These are phyloP conservation scores for Toxotes jaculatrix DNA, from an alignment of 2,113 vertebrate species.

Conservation along the genomic window DNA sequence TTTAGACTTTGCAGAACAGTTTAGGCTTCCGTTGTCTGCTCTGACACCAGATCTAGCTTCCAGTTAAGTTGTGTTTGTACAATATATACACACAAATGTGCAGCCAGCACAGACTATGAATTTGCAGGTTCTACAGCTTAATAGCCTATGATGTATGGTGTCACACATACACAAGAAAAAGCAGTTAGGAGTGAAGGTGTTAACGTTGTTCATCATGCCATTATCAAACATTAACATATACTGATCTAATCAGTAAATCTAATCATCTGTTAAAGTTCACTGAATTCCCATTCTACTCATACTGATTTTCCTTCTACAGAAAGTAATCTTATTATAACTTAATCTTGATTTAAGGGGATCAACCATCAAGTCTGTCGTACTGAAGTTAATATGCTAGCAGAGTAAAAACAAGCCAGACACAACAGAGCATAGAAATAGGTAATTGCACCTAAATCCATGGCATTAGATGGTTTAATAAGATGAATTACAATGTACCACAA, in stretches of 20 bases:
- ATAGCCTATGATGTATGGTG: neutral
- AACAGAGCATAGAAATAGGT: constrained; percentile 36
- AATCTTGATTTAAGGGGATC: constrained; percentile 40
- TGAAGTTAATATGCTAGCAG: constrained; percentile 28
- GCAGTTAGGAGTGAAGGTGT: neutral
- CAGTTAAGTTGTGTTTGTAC: neutral
- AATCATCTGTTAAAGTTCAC: neutral
- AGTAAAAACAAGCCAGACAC: constrained; percentile 34
- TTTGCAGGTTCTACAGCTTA: neutral
- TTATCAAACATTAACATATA: constrained; percentile 3
- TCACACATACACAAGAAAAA: neutral
- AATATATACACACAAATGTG: neutral
- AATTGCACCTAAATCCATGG: constrained; percentile 50
- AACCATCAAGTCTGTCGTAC: neutral
- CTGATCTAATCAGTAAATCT: neutral
- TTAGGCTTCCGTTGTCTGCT: neutral
- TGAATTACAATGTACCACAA: constrained; percentile 13
- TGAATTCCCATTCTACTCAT: neutral
- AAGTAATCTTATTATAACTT: constrained; percentile 15
- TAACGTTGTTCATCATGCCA: neutral
- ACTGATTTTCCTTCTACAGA: neutral
- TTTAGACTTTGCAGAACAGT: neutral
- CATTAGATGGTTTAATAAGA: constrained; percentile 49
- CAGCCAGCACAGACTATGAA: neutral
- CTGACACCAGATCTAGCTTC: neutral